These are phyloP conservation scores for Montipora cactus DNA, from an alignment of 64 coral and sea anemone genomes.

Conservation along the genomic window DNA sequence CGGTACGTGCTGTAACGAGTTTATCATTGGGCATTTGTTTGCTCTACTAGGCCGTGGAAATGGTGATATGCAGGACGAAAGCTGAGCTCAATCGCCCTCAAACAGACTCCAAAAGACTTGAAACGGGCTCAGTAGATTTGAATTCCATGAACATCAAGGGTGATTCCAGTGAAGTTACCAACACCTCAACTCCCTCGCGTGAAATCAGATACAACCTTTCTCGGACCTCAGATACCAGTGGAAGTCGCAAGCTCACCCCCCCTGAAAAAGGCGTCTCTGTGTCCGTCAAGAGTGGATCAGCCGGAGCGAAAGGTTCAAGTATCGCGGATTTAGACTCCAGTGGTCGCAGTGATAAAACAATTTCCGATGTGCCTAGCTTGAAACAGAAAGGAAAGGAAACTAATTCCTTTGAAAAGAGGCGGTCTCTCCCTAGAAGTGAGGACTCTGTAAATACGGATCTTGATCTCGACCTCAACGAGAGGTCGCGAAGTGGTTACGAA, in stretches of 20 bases:
- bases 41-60: conserved; percentile 60
- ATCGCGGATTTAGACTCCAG: conserved; percentile 5
- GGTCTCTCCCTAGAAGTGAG: not conserved
- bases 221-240: conserved; percentile 18
- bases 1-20: not conserved
- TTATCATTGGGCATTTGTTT: not conserved
- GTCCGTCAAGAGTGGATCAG: not conserved
- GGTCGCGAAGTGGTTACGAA: conserved; percentile 2
- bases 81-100: conserved; percentile 59
- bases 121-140: conserved; percentile 1
- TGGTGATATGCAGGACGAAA: conserved; percentile 61
- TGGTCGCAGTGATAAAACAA: conserved; percentile 22
- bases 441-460: not conserved
- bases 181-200: not conserved
- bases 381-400: conserved; percentile 15
- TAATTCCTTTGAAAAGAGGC: not conserved
- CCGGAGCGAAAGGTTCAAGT: conserved; percentile 4
- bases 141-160: not conserved
- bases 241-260: conserved; percentile 6
- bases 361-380: conserved; percentile 1
- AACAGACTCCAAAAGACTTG: conserved; percentile 35
- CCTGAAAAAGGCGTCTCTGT: not conserved
- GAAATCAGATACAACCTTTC: conserved; percentile 40
- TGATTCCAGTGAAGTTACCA: conserved; percentile 1
- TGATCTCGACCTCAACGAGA: not conserved